Percentiles rank a stretch among this genome's conserved stretches.
phyloP scores from a whole-genome alignment of 1,140 invertebrate species.

The Bombus waltoni region DNA sequence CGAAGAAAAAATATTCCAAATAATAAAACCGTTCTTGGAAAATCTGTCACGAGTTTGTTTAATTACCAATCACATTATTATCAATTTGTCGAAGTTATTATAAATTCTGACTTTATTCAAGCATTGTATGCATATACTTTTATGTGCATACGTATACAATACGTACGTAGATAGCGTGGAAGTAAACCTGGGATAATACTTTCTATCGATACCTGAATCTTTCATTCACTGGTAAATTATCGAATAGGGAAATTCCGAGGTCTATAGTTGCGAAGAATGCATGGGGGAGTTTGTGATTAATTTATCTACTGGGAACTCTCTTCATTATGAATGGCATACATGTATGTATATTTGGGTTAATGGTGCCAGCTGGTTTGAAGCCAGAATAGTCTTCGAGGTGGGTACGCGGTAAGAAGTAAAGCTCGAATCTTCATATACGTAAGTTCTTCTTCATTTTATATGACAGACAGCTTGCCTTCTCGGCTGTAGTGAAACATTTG shows the following conservation, averaged over 20 bases:
- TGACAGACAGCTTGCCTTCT: background rate
- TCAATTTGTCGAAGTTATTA: too few species aligned
- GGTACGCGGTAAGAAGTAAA: constrained; percentile 39
- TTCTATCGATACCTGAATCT: constrained; percentile 42
- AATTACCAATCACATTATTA: too few species aligned
- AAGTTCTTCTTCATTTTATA: constrained; percentile 24
- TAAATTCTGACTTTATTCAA: too few species aligned
- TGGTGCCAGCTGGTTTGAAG: constrained; percentile 63
- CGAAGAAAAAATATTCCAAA: too few species aligned
- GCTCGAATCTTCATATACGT: constrained; percentile 11
- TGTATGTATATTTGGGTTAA: constrained; percentile 66
- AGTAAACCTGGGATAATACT: background rate
- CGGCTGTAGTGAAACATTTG: background rate
- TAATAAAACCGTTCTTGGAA: too few species aligned
- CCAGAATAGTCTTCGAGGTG: constrained; percentile 50
- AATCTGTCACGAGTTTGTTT: too few species aligned
- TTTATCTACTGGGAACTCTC: constrained; percentile 52
- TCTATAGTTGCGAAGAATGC: constrained; percentile 44
- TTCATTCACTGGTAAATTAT: constrained; percentile 55
- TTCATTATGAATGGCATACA: constrained; percentile 59
- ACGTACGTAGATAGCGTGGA: background rate
- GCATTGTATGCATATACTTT: too few species aligned
- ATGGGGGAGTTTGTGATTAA: constrained; percentile 50
- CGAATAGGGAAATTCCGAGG: constrained; percentile 54
- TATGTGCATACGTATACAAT: background rate